Percentiles rank a stretch among this genome's conserved stretches.
Evolutionary conservation across 2,113 vertebrate species (phyloP).

Genomic region (Grammomys surdaster): DNA sequence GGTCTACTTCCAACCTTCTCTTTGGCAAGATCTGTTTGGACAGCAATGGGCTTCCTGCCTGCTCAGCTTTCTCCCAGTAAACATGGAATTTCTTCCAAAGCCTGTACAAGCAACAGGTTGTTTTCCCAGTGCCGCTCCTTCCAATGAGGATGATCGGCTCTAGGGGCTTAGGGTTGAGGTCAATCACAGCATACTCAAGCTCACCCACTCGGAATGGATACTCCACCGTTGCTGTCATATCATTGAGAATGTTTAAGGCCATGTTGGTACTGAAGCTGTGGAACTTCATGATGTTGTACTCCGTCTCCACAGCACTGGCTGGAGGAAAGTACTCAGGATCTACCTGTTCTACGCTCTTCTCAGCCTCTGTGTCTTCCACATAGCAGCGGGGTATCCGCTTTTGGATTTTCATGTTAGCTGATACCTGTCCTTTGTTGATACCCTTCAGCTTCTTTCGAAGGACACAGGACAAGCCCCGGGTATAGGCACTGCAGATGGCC

Average conservation of each 20-base stretch:
- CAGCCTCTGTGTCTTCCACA: constrained; percentile 85
- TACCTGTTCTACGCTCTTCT: constrained; percentile 55
- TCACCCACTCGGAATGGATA: constrained; percentile 92
- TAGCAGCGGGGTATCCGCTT: constrained; percentile 88
- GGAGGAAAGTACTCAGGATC: constrained; percentile 89
- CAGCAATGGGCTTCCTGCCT: constrained; percentile 85
- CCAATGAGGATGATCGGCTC: constrained; percentile 91
- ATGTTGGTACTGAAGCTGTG: constrained; percentile 92
- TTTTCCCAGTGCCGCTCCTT: constrained; percentile 91
- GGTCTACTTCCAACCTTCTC: constrained; percentile 59
- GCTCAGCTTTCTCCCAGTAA: constrained; percentile 87
- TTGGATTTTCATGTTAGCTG: constrained; percentile 73
- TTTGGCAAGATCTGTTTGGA: constrained; percentile 84
- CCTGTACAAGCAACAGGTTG: constrained; percentile 90
- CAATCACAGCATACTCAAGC: constrained; percentile 88
- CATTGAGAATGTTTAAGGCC: constrained; percentile 89
- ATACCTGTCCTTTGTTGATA: constrained; percentile 80
- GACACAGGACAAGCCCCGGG: constrained; percentile 87
- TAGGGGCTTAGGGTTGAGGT: constrained; percentile 87
- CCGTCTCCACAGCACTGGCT: constrained; percentile 87
- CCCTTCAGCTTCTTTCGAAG: constrained; percentile 90
- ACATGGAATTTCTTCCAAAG: constrained; percentile 90
- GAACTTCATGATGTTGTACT: constrained; percentile 91
- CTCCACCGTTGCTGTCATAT: constrained; percentile 86
- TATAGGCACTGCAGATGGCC: constrained; percentile 87